These are phyloP conservation scores for Pipistrellus pipistrellus DNA, from an alignment of 2,797 vertebrate genomes.

Conservation along the genomic window DNA sequence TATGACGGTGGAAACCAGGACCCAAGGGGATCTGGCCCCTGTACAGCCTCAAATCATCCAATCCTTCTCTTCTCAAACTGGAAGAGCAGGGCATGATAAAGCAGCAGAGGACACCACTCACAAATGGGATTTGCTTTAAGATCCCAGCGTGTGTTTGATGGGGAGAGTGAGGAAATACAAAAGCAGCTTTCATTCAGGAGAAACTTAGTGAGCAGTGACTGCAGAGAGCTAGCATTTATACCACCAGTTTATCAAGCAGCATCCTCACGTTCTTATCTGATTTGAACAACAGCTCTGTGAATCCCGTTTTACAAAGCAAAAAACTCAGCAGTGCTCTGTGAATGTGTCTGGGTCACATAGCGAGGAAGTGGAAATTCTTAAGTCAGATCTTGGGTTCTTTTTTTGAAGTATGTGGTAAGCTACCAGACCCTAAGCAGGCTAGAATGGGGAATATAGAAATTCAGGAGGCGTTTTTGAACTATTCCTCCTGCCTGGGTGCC, in stretches of 20 bases:
- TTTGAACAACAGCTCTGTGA: neutral
- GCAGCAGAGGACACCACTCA: neutral
- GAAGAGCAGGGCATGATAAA: neutral
- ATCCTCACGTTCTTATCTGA: neutral
- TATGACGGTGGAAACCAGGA: neutral
- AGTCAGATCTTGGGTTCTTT: neutral
- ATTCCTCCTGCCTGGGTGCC: neutral
- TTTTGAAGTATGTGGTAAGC: neutral
- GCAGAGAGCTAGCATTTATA: neutral
- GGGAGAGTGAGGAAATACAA: neutral
- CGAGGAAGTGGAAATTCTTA: neutral
- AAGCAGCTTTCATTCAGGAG: neutral
- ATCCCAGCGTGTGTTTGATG: constrained; percentile 16
- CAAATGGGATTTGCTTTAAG: neutral
- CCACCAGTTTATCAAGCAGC: neutral
- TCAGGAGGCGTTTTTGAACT: neutral
- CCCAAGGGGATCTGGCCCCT: neutral
- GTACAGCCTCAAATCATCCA: neutral
- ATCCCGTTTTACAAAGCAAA: neutral
- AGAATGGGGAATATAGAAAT: neutral
- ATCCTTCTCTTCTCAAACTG: neutral
- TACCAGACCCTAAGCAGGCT: neutral
- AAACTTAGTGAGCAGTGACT: neutral
- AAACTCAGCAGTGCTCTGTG: neutral
- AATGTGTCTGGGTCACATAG: neutral